Conservation (phyloP, 2,797 vertebrate species). For the Eospalax fontanierii region DNA sequence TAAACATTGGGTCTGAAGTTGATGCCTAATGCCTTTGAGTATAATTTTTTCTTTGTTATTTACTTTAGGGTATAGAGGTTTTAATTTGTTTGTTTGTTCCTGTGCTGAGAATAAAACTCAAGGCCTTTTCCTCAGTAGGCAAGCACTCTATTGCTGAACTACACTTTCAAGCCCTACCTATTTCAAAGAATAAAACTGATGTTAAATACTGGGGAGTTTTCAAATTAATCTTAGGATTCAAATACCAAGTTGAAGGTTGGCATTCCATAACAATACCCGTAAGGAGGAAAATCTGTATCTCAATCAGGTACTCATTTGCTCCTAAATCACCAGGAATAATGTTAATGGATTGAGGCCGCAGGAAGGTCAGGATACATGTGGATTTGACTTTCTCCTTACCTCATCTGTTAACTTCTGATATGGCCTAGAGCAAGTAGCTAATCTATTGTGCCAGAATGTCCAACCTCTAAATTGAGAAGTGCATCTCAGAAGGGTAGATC, state of each 20-base stretch:
- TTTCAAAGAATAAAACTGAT: constrained; percentile 5
- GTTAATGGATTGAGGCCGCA: not conserved
- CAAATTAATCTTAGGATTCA: constrained; percentile 19
- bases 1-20: not conserved
- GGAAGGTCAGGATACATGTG: not conserved
- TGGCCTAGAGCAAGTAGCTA: not conserved
- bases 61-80: no score
- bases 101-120: not conserved
- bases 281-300: not conserved
- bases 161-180: not conserved
- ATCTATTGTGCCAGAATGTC: not conserved
- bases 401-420: not conserved
- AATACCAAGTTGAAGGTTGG: not conserved
- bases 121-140: not conserved
- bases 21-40: not conserved
- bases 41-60: not conserved
- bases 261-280: not conserved
- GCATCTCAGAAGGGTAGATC: not conserved
- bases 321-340: not conserved
- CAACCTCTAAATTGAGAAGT: not conserved
- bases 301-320: not conserved
- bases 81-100: no score
- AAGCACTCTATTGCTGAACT: not conserved
- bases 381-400: not conserved
- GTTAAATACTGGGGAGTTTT: constrained; percentile 33